phyloP scores from a whole-genome alignment of 2,888 invertebrate species.

The Gortyna flavago region DNA sequence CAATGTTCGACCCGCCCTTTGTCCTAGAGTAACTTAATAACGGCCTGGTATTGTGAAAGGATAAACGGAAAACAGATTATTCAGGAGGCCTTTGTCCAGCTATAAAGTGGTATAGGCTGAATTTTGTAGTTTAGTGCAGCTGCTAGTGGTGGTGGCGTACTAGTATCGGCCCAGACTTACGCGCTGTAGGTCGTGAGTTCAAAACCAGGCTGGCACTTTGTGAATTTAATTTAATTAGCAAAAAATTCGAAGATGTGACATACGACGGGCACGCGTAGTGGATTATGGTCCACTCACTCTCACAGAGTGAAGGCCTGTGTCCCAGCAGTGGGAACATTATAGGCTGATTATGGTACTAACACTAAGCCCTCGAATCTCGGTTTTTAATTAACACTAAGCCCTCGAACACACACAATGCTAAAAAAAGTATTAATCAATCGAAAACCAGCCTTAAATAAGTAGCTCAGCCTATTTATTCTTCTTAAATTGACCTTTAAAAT shows the following conservation, averaged over 20 bases:
- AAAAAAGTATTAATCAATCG: constrained; percentile 20
- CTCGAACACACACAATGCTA: not conserved
- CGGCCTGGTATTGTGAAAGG: constrained; percentile 14
- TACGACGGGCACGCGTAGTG: not conserved
- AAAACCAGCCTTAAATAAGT: constrained; percentile 5
- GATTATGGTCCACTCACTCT: not conserved
- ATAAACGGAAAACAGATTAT: constrained; percentile 33
- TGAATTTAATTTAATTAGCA: not conserved
- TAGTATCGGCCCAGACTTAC: not conserved
- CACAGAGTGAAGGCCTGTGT: not conserved
- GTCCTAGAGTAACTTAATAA: constrained; percentile 5
- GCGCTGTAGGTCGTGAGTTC: not conserved
- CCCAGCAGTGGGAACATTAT: not conserved
- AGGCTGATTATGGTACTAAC: not conserved
- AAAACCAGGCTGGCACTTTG: not conserved
- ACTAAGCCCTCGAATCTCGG: not conserved
- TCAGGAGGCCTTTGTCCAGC: constrained; percentile 9
- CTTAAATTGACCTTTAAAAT: constrained; percentile 33
- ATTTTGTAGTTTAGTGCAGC: not conserved
- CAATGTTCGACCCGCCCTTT: constrained; percentile 15
- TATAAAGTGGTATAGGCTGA: not conserved
- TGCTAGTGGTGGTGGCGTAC: fast-evolving
- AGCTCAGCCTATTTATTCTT: constrained; percentile 20
- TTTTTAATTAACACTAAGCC: constrained; percentile 7
- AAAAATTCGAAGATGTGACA: not conserved